Base-by-base conservation (phyloP, 2,888 invertebrate species). In the Mythimna pallens region DNA sequence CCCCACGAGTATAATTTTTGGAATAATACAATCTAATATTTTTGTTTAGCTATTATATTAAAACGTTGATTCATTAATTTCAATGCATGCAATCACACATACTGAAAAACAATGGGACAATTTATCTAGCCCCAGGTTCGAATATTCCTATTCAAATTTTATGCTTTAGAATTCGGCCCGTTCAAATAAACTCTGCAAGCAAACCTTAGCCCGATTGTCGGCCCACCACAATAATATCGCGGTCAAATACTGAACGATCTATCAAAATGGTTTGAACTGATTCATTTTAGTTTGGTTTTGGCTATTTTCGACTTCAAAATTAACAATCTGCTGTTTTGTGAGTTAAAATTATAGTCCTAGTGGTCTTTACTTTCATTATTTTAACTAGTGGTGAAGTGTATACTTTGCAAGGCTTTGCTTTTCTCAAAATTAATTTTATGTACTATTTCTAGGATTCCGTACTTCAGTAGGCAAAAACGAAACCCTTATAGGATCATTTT, bases 131-230 rank as follows among this genome's bases (percentile, higher is more conserved):
- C 25, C 17, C 17, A 9, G 17, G 34, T 14, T 34, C 40, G 20
- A 71, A 54, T 40, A 52, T 12, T 43, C 22, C 36, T 40, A 14
- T 50, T 30, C 20, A 59, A 74, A 74, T 65, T 55, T 75, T 50
- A 76, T 66, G 22, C 20, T n/a, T 61, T 4, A 59, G 6, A 22
- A 12, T 5, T 12, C 8, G 20, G 10, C 22, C 55, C 30, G 10
- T n/a, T 50, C n/a, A 55, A 76, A 76, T 61, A 62, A 50, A 0
- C 22, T 62, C 8, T 5, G 36, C 47, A n/a, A 75, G 52, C 54
- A 55, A 62, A 30, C 55, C 20, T 30, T 3, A 40, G 17, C 36
- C 9, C 55, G 54, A 65, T 50, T 62, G 54, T 34, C 54, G 30
- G 67, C 36, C 25, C 2, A 30, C 61, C 66, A 55, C 40, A 52